Conservation (phyloP, 2,797 vertebrate genomes). For the Syngnathus acus region DNA sequence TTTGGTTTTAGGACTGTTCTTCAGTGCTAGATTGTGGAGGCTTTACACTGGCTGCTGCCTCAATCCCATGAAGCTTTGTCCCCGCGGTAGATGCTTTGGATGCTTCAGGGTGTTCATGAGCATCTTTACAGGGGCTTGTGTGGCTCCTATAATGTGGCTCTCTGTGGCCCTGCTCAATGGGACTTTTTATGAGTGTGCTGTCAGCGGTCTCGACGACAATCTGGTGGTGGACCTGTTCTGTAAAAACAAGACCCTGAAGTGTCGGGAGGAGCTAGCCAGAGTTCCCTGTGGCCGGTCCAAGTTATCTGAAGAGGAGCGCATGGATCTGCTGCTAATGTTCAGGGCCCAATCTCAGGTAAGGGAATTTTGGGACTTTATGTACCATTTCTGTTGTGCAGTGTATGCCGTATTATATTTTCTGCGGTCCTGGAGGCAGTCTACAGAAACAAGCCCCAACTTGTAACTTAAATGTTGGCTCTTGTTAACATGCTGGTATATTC, state of each 20-base stretch:
- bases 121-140: conserved; percentile 72
- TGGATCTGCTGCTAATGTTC: conserved; percentile 78
- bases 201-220: conserved; percentile 77
- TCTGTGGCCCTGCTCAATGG: conserved; percentile 87
- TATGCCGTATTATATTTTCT: background rate
- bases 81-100: conserved; percentile 61
- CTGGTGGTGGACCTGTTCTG: conserved; percentile 72
- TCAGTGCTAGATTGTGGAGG: conserved; percentile 77
- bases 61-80: conserved; percentile 79
- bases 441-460: background rate
- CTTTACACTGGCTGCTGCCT: conserved; percentile 88
- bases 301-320: conserved; percentile 62
- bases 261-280: conserved; percentile 71
- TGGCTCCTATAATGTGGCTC: conserved; percentile 89
- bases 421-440: background rate
- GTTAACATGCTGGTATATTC: background rate
- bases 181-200: conserved; percentile 86
- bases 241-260: conserved; percentile 70
- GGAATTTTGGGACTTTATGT: background rate
- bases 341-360: conserved; percentile 91
- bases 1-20: conserved; percentile 76
- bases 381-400: background rate
- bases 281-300: conserved; percentile 77
- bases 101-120: conserved; percentile 65
- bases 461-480: background rate